Conservation (phyloP, 1,140 invertebrate species). For the Alviniconcha marisindica region DNA sequence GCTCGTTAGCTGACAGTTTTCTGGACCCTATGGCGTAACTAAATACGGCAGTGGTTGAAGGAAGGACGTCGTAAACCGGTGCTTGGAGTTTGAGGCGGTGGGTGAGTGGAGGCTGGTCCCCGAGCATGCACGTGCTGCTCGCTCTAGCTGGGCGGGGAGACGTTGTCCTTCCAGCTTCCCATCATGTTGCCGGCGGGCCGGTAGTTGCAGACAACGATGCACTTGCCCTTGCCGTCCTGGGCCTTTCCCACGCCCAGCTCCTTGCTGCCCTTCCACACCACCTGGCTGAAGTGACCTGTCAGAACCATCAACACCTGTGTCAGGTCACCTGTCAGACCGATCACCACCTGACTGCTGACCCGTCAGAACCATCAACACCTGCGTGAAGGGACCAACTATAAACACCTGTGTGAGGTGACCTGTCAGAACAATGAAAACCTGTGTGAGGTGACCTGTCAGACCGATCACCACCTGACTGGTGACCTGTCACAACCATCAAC, state of each 20-base stretch:
- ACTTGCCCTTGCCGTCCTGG: conserved; percentile 82
- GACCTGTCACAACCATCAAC: background rate
- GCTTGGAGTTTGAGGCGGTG: too few relatives aligned
- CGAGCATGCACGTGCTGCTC: too few relatives aligned
- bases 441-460: background rate
- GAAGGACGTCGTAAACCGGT: too few relatives aligned
- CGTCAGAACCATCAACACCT: background rate
- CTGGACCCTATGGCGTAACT: too few relatives aligned
- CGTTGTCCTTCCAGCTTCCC: conserved; percentile 86
- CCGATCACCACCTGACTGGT: background rate
- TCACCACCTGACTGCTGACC: background rate
- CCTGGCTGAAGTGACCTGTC: conserved; percentile 91
- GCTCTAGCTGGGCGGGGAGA: conserved; percentile 80
- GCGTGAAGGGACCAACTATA: background rate
- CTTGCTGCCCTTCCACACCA: conserved; percentile 89
- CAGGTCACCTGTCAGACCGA: background rate
- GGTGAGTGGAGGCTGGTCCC: too few relatives aligned
- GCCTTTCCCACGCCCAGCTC: conserved; percentile 91
- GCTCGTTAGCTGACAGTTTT: too few relatives aligned
- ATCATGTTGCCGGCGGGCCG: conserved; percentile 86
- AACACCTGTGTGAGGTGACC: background rate
- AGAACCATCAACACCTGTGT: background rate
- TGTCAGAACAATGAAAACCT: background rate
- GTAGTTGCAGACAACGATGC: conserved; percentile 87
- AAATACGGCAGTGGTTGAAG: too few relatives aligned